Percentiles rank a stretch among this genome's conserved stretches.
Conservation (phyloP, 2,797 vertebrate genomes). For the Lacerta agilis region DNA sequence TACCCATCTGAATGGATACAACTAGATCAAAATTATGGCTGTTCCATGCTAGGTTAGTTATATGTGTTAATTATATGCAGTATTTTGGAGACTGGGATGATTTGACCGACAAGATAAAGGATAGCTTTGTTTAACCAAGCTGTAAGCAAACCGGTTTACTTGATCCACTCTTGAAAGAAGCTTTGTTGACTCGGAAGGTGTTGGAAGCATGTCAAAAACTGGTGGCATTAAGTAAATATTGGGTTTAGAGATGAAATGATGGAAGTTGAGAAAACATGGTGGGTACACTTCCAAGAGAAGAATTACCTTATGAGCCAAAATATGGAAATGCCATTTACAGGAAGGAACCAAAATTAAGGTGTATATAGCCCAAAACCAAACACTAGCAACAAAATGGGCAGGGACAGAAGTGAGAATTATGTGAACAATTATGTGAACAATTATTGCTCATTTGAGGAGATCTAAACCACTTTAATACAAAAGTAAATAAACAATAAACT, state of each 20-base stretch:
- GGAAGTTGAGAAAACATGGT: background rate
- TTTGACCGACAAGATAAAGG: background rate
- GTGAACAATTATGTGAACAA: too few relatives aligned
- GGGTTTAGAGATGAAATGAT: conserved; percentile 1
- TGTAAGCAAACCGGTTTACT: background rate
- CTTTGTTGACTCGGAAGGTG: conserved; percentile 16
- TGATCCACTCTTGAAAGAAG: conserved; percentile 1
- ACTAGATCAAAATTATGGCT: background rate
- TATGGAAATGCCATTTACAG: background rate
- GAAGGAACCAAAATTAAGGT: background rate
- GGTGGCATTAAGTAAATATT: background rate
- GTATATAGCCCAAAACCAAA: too few relatives aligned
- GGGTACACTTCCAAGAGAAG: conserved; percentile 1
- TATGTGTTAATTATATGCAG: background rate
- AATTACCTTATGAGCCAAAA: background rate
- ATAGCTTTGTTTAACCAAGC: conserved; percentile 11
- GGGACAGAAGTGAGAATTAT: too few relatives aligned
- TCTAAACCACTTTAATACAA: too few relatives aligned
- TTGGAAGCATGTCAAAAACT: conserved; percentile 16
- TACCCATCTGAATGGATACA: background rate
- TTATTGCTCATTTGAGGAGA: too few relatives aligned
- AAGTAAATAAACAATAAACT: too few relatives aligned
- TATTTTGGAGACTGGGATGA: background rate
- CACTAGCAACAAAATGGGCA: too few relatives aligned
- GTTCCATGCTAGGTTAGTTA: background rate